Evolutionary conservation across 1,140 invertebrate genomes (phyloP), one percentile per base, ranked within the genome.

Genomic region (Chrysomallon squamiferum): DNA sequence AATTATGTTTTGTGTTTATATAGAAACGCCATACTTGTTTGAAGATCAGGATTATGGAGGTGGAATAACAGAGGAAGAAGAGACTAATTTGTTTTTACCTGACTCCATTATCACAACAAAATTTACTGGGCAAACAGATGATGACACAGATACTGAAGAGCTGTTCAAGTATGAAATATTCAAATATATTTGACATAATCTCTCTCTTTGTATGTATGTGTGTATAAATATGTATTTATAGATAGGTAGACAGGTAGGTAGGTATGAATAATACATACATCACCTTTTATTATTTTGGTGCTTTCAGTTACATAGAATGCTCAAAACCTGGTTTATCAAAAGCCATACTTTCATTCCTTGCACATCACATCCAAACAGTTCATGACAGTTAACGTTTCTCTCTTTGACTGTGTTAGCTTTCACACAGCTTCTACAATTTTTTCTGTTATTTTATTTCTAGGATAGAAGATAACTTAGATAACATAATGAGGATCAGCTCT

Each of bases 41-140:
- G 50, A 54, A 27, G 50, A 25, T 27, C 50, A 54, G 25, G 50
- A 54, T 22, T 54, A 27, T 29, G 50, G 50, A 27, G 50, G n/a
- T 20, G 50, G 50, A 11, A 54, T 54, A 54, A 7, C 50, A 4
- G 50, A 54, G 29, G 50, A 54, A 11, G 50, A 54, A 20, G 50
- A 25, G 22, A 38, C 5, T 7, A 27, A 25, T 18, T 22, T 54
- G 4, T 54, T 54, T 22, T 22, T 54, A 15, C 50, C 50, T 22
- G 50, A 54, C 18, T 25, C 50, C 15, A 30, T 54, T 54, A 30
- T 54, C 29, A 30, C 22, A 18, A 54, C n/a, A 54, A 11, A 50
- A 50, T 6, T 27, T n/a, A 11, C 25, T 3, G 50, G 3, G 7
- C 20, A 52, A 25, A 52, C 49, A n/a, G 22, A 11, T 9, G n/a